A percentile compares a stretch with the other conserved stretches of the same genome.
Evolutionary conservation across 1,140 invertebrate species (phyloP).

Genomic region (Bombus sylvicola): DNA sequence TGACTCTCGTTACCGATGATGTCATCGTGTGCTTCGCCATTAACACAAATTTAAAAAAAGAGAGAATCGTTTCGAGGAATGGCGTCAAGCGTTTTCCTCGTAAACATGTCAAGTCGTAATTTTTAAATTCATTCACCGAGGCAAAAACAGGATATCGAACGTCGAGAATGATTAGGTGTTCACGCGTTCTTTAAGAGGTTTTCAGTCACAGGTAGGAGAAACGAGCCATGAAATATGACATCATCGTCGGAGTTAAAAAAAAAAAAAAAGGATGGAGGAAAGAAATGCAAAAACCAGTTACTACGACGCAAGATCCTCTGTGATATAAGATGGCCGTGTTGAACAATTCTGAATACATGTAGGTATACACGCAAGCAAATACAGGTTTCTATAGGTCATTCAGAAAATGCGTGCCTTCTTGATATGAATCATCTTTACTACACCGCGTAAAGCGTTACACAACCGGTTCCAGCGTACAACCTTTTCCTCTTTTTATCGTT

Average conservation of each 20-base stretch:
- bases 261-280: not conserved
- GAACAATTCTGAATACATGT: constrained; percentile 34
- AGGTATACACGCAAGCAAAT: not conserved
- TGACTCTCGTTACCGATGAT: constrained; percentile 22
- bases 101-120: not conserved
- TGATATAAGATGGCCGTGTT: constrained; percentile 22
- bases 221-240: constrained; percentile 7
- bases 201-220: not conserved
- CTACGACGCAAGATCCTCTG: not conserved
- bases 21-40: not conserved
- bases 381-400: constrained; percentile 60
- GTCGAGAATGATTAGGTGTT: not conserved
- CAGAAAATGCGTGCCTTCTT: constrained; percentile 59
- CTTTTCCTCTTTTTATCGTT: constrained; percentile 17
- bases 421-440: constrained; percentile 65
- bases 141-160: not conserved
- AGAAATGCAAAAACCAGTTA: constrained; percentile 12
- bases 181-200: not conserved
- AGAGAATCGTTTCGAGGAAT: not conserved
- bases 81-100: not conserved
- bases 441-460: constrained; percentile 24
- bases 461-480: constrained; percentile 12
- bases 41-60: not conserved
- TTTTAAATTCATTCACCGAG: not conserved
- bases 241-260: constrained; percentile 7